phyloP scores from a whole-genome alignment of 2,113 vertebrate genomes.

The Cariama cristata region DNA sequence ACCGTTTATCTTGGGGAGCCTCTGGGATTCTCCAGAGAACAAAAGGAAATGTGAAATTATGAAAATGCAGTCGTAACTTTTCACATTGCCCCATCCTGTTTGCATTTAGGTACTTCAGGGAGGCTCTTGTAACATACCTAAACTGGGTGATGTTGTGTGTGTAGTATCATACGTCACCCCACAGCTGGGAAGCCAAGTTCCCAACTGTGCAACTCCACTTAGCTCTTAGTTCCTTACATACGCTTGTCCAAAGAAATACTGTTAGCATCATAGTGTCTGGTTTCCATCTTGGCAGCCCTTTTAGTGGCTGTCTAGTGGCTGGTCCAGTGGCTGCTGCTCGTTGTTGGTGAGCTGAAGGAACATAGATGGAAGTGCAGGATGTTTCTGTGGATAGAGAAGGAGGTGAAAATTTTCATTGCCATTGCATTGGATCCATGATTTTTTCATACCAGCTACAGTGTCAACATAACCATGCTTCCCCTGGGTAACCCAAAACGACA shows the following conservation, averaged over 20 bases:
- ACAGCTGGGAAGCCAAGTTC: not conserved
- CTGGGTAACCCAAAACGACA: rapidly evolving
- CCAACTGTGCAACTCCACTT: not conserved
- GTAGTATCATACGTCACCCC: not conserved
- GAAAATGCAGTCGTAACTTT: rapidly evolving
- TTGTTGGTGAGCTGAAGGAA: not conserved
- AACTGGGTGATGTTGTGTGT: not conserved
- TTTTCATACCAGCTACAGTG: not conserved
- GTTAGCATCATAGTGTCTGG: not conserved
- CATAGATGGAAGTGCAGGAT: not conserved
- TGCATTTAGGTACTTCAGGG: not conserved
- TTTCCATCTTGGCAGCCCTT: not conserved
- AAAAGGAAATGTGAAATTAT: not conserved
- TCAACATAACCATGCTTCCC: not conserved
- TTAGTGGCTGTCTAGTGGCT: not conserved
- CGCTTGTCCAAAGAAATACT: not conserved
- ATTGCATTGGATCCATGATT: not conserved
- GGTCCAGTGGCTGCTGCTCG: not conserved
- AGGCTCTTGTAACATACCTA: not conserved
- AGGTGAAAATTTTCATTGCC: not conserved
- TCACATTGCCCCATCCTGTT: not conserved
- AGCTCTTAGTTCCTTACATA: not conserved
- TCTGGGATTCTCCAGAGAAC: not conserved
- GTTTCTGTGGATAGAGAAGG: not conserved
- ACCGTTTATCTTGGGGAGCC: not conserved